Evolutionary conservation across 2,888 invertebrate genomes (phyloP).

Genomic region (Physocephala rufipes): DNA sequence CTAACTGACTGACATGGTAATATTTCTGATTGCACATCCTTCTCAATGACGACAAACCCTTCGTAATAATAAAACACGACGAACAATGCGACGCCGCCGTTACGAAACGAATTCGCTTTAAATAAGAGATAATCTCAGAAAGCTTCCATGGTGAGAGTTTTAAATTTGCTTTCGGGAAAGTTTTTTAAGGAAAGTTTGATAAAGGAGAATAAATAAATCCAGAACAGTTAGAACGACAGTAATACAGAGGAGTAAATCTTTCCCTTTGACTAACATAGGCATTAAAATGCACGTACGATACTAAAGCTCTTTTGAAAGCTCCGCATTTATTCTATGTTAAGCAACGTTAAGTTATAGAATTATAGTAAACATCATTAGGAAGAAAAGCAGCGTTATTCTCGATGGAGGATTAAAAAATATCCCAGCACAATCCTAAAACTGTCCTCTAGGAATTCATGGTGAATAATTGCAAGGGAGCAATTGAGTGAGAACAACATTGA

Average conservation of each 20-base stretch:
- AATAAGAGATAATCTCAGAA: not conserved
- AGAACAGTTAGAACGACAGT: not conserved
- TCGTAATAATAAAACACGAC: not conserved
- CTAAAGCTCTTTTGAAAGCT: not conserved
- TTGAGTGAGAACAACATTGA: no score
- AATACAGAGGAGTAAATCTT: not conserved
- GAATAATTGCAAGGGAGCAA: no score
- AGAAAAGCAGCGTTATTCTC: no score
- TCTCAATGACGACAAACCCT: no score
- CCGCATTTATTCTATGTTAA: not conserved
- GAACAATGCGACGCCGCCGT: not conserved
- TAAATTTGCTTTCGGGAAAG: not conserved
- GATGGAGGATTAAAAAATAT: no score
- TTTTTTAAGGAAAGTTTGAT: not conserved
- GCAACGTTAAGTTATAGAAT: not conserved
- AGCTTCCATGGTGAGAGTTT: not conserved
- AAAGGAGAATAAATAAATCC: not conserved
- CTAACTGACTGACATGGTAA: slow-evolving; percentile 1
- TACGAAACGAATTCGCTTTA: slow-evolving; percentile 10
- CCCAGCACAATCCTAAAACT: no score
- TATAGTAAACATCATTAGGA: not conserved
- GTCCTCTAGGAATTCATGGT: no score
- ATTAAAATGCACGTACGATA: not conserved
- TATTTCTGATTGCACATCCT: slow-evolving; percentile 3
- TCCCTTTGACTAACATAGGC: no score